A percentile compares a stretch with the other conserved stretches of the same genome.
These are phyloP conservation scores for Diplolepis rosae DNA, from an alignment of 2,888 invertebrate species.

Conservation along the genomic window DNA sequence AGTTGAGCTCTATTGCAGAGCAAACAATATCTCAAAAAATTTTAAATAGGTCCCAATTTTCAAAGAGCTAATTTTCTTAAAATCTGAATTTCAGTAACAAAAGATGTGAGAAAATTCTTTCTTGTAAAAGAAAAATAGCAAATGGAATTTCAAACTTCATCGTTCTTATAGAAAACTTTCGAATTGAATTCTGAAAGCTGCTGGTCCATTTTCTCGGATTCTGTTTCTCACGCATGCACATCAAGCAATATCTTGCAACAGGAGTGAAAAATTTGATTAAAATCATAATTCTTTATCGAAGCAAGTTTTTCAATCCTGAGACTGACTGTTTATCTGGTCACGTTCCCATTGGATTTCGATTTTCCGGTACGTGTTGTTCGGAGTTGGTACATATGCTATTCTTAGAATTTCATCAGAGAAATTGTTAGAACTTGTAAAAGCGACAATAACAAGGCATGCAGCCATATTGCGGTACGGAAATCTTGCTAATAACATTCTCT, in stretches of 20 bases:
- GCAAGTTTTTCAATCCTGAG: constrained; percentile 27
- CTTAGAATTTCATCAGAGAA: neutral
- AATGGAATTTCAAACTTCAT: neutral
- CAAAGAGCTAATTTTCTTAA: too few species aligned
- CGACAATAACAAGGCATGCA: constrained; percentile 11
- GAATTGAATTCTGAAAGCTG: neutral
- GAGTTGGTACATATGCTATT: neutral
- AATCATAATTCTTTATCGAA: constrained; percentile 24
- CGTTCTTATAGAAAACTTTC: neutral
- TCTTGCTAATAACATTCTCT: constrained; percentile 17
- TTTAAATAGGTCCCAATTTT: too few species aligned
- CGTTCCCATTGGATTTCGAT: constrained; percentile 45
- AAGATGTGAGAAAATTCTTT: too few species aligned
- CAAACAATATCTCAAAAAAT: too few species aligned
- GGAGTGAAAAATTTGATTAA: constrained; percentile 21
- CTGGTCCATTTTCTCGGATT: neutral
- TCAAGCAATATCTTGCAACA: neutral
- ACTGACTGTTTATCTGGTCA: constrained; percentile 36
- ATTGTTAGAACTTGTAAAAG: constrained; percentile 16
- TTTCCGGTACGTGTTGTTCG: constrained; percentile 32
- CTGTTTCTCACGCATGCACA: neutral
- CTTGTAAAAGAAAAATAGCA: neutral
- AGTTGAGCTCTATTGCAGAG: too few species aligned
- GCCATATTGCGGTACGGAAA: constrained; percentile 12
- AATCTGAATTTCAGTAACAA: too few species aligned